Percentiles rank a stretch among this genome's conserved stretches.
phyloP scores from a whole-genome alignment of 2,888 invertebrate genomes.

The Cheilosia urbana region DNA sequence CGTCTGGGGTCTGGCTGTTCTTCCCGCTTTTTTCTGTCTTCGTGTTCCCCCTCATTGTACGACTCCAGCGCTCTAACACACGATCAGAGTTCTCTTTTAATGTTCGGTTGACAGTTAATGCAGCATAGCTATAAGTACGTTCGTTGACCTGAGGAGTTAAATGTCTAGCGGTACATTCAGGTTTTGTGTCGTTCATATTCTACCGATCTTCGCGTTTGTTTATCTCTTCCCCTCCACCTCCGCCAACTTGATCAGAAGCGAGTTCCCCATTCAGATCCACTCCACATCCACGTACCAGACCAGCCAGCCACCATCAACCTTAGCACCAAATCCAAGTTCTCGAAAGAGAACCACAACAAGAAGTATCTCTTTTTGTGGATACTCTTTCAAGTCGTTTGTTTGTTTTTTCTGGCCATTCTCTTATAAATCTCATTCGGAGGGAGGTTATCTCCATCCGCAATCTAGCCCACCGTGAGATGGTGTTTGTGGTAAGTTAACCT shows the following conservation, averaged over 20 bases:
- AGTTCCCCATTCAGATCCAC: conserved; percentile 1
- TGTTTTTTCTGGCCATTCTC: conserved; percentile 24
- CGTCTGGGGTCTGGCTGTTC: neutral
- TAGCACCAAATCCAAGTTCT: conserved; percentile 46
- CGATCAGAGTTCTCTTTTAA: conserved; percentile 42
- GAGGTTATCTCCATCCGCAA: conserved; percentile 34
- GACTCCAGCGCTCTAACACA: conserved; percentile 20
- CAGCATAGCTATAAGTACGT: conserved; percentile 77
- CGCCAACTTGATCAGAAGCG: conserved; percentile 11
- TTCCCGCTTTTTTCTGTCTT: conserved; percentile 50
- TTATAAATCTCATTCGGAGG: conserved; percentile 53
- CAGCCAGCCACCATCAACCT: no score
- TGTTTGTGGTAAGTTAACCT: conserved; percentile 2
- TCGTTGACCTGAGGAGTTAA: conserved; percentile 78
- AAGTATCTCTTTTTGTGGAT: conserved; percentile 28
- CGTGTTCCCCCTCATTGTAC: neutral
- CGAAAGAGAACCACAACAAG: conserved; percentile 30
- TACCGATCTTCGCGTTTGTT: conserved; percentile 64
- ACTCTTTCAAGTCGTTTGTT: conserved; percentile 28
- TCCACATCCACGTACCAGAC: neutral
- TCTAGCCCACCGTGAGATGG: conserved; percentile 3
- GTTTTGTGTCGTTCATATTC: conserved; percentile 73
- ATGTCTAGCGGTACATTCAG: conserved; percentile 78
- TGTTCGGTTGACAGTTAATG: conserved; percentile 70
- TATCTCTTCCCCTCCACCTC: conserved; percentile 36